Evolutionary conservation across 1,140 invertebrate genomes (phyloP).

Genomic region (Meloidogyne floridensis): DNA sequence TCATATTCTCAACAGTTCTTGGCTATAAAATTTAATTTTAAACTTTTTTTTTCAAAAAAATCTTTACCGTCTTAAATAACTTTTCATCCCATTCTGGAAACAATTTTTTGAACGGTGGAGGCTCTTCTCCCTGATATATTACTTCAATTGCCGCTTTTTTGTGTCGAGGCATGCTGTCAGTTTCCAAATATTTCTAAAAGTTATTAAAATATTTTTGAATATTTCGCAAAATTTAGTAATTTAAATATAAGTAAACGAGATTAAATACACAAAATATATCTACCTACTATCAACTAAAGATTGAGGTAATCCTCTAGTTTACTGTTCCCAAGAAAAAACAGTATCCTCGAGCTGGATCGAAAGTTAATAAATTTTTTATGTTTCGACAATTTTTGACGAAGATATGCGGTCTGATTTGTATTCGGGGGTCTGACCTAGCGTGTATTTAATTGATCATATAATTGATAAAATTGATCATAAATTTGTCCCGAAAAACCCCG

Average conservation of each 20-base stretch:
- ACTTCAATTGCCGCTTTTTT: conserved; percentile 60
- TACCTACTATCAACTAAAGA: no score
- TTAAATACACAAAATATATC: no score
- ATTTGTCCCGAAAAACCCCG: no score
- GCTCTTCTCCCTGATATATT: conserved; percentile 58
- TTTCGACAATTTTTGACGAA: no score
- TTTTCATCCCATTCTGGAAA: conserved; percentile 64
- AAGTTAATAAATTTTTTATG: no score
- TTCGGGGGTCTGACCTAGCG: no score
- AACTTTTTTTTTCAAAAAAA: conserved; percentile 46
- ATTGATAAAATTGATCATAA: no score
- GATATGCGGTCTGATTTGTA: no score
- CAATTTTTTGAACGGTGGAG: conserved; percentile 62
- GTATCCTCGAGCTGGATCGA: no score
- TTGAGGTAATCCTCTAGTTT: no score
- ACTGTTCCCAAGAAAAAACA: no score
- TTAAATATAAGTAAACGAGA: neutral
- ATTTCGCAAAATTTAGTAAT: neutral
- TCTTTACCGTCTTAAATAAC: conserved; percentile 56
- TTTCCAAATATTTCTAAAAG: conserved; percentile 56
- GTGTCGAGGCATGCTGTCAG: conserved; percentile 52
- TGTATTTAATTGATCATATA: no score
- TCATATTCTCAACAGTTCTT: conserved; percentile 55
- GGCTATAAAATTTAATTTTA: conserved; percentile 19
- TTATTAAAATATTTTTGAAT: neutral